Evolutionary conservation across 2,888 invertebrate species (phyloP).

Genomic region (Cephalotes varians): DNA sequence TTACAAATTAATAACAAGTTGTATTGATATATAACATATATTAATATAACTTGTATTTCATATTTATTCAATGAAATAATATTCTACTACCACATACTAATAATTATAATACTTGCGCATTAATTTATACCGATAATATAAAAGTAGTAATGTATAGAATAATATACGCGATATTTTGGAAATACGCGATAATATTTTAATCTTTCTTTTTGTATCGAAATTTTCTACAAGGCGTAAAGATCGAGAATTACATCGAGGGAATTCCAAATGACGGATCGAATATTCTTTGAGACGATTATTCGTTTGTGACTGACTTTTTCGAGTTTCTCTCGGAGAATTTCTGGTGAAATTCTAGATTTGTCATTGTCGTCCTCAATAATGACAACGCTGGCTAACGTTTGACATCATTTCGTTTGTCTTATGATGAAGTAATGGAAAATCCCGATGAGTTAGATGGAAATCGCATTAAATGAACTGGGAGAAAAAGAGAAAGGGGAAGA

Average conservation of each 20-base stretch:
- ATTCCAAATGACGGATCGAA: neutral
- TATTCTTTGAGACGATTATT: conserved; percentile 3
- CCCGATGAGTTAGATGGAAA: conserved; percentile 38
- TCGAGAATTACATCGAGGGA: neutral
- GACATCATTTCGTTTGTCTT: conserved; percentile 4
- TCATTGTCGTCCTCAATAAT: neutral
- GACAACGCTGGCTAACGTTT: neutral
- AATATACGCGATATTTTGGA: neutral
- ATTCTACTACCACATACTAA: neutral
- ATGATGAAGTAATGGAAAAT: neutral
- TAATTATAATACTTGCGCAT: neutral
- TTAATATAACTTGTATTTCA: neutral
- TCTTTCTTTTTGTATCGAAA: neutral
- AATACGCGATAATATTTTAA: neutral
- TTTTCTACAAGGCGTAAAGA: neutral
- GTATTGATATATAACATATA: no score
- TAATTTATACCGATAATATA: neutral
- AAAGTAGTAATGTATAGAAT: neutral
- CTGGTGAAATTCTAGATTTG: neutral
- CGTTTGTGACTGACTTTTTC: neutral
- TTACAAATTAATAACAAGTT: no score
- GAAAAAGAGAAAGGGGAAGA: neutral
- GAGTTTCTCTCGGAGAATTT: conserved; percentile 1
- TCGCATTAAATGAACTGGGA: neutral
- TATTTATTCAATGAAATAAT: neutral